These are phyloP conservation scores for Spilogale gracilis DNA, from an alignment of 2,113 vertebrate genomes.

Conservation along the genomic window DNA sequence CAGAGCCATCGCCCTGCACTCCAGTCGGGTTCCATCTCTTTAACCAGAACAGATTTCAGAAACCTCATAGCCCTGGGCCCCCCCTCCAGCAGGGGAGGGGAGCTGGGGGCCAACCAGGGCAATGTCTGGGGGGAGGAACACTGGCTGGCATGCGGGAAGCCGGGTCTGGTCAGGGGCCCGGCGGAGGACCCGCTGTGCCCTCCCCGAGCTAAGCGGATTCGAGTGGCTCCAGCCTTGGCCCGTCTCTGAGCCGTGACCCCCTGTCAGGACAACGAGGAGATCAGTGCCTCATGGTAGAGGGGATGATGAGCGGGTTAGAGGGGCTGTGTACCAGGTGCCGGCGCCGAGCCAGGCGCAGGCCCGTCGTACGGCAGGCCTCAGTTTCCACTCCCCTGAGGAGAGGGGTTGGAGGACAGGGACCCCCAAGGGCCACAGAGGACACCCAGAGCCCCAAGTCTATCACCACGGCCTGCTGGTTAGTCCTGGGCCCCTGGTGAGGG, in stretches of 20 bases:
- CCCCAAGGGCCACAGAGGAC: background rate
- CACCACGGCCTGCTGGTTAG: background rate
- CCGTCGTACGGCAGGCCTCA: background rate
- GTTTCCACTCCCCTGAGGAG: background rate
- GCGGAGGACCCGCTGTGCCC: background rate
- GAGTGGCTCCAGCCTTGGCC: background rate
- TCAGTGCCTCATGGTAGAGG: accelerated
- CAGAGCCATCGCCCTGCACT: background rate
- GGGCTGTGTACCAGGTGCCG: accelerated
- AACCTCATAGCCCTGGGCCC: background rate
- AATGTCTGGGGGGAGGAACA: accelerated
- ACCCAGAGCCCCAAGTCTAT: accelerated
- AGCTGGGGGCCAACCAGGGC: background rate
- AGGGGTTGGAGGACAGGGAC: background rate
- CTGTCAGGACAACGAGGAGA: background rate
- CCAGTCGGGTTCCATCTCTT: background rate
- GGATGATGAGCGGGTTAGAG: accelerated
- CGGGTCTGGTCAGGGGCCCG: accelerated
- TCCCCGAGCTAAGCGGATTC: accelerated
- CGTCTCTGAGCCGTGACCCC: no score
- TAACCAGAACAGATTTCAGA: background rate
- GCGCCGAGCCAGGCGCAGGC: no score
- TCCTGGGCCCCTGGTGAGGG: no score
- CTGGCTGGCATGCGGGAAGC: background rate
- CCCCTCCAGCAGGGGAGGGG: no score